A percentile compares a stretch with the other conserved stretches of the same genome.
Evolutionary conservation across 2,113 vertebrate species (phyloP).

Genomic region (Callipepla squamata): DNA sequence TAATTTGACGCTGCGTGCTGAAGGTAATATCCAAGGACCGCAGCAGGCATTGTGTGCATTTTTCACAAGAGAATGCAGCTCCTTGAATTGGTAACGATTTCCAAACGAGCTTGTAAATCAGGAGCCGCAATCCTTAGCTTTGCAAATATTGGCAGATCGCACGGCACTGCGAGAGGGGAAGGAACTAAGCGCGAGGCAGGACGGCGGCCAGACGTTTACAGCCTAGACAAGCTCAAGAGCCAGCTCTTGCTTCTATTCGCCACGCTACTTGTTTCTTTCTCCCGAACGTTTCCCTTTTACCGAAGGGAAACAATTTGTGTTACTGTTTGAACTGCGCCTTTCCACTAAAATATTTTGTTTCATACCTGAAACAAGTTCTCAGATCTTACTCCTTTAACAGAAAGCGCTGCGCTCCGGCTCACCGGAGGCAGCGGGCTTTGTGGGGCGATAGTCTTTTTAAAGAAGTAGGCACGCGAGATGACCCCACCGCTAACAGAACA

Average conservation of each 20-base stretch:
- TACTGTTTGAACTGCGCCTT: neutral
- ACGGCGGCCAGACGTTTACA: neutral
- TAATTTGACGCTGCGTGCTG: neutral
- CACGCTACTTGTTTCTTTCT: neutral
- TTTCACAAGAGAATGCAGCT: neutral
- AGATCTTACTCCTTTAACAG: neutral
- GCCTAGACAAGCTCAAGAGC: neutral
- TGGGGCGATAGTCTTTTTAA: fast-evolving
- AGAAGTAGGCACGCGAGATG: neutral
- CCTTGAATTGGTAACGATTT: neutral
- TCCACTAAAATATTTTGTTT: neutral
- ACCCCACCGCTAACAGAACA: neutral
- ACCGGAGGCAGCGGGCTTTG: neutral
- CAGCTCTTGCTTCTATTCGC: neutral
- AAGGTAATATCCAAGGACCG: neutral
- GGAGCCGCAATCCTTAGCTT: neutral
- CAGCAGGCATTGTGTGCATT: neutral
- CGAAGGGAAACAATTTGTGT: neutral
- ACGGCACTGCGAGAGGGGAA: neutral
- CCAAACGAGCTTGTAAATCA: conserved; percentile 7
- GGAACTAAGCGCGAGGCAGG: neutral
- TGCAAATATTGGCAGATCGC: neutral
- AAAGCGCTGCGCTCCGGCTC: neutral
- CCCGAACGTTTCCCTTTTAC: neutral
- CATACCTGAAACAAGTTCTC: neutral